These are phyloP conservation scores for Parauchenoglanis punctatus DNA, from an alignment of 2,797 vertebrate genomes.

Conservation along the genomic window DNA sequence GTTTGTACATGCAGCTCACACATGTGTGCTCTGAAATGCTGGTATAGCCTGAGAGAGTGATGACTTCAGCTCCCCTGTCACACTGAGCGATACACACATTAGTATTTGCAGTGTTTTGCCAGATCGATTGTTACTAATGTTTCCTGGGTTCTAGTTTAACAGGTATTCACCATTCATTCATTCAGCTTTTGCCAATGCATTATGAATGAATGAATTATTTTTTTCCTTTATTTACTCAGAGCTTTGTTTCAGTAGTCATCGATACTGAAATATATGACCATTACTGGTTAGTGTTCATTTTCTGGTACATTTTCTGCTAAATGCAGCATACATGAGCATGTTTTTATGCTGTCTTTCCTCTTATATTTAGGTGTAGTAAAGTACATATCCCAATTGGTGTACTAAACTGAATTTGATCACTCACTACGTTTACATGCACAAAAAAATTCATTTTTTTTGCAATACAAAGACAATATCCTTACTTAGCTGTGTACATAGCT, in stretches of 20 bases:
- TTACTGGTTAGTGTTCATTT: neutral
- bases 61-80: conserved; percentile 62
- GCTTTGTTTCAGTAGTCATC: conserved; percentile 1
- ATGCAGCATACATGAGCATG: neutral
- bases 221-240: neutral
- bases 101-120: conserved; percentile 51
- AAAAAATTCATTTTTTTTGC: too few relatives aligned
- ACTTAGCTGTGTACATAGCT: too few relatives aligned
- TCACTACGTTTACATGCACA: too few relatives aligned
- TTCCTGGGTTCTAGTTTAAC: conserved; percentile 46
- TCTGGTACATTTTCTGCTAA: neutral
- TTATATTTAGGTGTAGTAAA: neutral
- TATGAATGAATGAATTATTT: neutral
- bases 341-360: neutral
- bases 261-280: neutral
- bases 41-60: conserved; percentile 54
- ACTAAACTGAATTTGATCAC: neutral
- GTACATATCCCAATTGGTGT: neutral
- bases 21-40: conserved; percentile 44
- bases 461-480: too few relatives aligned
- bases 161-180: conserved; percentile 21
- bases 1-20: conserved; percentile 70
- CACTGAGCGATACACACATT: conserved; percentile 65
- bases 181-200: neutral
- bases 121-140: conserved; percentile 52